Base-by-base conservation (phyloP, 2,113 vertebrate genomes). In the Chauna torquata region DNA sequence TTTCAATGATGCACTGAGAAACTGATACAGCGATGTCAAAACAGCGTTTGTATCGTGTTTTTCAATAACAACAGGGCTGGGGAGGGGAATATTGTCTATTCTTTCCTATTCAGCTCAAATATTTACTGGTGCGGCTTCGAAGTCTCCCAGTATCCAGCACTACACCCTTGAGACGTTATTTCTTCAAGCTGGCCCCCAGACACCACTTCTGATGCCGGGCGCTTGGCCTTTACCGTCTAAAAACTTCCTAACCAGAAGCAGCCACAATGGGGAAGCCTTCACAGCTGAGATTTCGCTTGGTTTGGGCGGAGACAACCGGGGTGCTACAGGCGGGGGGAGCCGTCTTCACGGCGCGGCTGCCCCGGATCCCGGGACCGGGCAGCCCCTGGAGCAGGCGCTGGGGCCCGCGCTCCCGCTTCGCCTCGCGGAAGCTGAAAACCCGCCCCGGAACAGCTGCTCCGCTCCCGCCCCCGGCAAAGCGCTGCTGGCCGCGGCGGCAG, bases 231-330 rank as follows among this genome's bases (percentile, higher is more conserved):
- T 23, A 2, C 40, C 9, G 71, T 55, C 47, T 13, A 36, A 32
- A 9, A 14, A 0, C 9, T 52, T 52, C 57, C 15, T 1, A 38
- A 17, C 16, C 38, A 55, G 34, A 40, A 28, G 69, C 0, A 16
- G 38, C 44, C 76, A 9, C 44, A 27, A 5, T 0, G 38, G 69
- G 74, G 69, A 76, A 87, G 77, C 8, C 12, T 28, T 47, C 61
- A 54, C 78, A 72, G 38, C 0, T 9, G 7, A 9, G 36, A 17
- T 12, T 6, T 28, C 66, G 8, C 45, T 4, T 0, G 59, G 58
- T 20, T 8, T 1, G 16, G 6, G 70, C 30, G 8, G 19, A 8
- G n/a, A 9, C 22, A 12, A 1, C 2, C 28, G 0, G 23, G 30
- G 45, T 1, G 32, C 13, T 36, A 3, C 3, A 6, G 55, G 34